Evolutionary conservation across 2,888 invertebrate genomes (phyloP).

Genomic region (Ormyrus pomaceus): DNA sequence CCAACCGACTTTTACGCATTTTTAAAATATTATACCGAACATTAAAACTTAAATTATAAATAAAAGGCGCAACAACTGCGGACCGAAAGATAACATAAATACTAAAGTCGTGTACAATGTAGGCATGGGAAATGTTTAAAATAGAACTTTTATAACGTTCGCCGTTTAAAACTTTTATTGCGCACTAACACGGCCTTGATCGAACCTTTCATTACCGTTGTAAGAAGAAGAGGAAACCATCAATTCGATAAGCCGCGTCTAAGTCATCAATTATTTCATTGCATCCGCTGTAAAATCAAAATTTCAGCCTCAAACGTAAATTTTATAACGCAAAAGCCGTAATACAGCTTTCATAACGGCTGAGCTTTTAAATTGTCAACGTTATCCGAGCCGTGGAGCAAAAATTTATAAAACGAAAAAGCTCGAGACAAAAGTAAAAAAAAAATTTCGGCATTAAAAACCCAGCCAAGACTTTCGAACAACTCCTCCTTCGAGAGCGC

Average conservation of each 20-base stretch:
- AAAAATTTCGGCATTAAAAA: not conserved
- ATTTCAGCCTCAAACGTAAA: not conserved
- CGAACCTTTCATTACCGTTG: not conserved
- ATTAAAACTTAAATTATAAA: not conserved
- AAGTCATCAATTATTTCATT: constrained; percentile 10
- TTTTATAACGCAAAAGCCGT: not conserved
- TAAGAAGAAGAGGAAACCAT: not conserved
- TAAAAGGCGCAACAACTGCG: not conserved
- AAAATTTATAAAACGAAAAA: not conserved
- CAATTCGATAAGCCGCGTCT: not conserved
- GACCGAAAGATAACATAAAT: not conserved
- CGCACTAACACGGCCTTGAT: not conserved
- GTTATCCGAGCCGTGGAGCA: not conserved
- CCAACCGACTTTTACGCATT: too few species aligned
- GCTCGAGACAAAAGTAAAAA: not conserved
- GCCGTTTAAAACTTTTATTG: not conserved
- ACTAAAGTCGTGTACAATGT: too few species aligned
- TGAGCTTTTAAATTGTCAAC: not conserved
- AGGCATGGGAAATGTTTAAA: too few species aligned
- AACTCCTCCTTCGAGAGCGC: too few species aligned
- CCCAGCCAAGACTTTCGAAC: too few species aligned
- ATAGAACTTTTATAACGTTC: not conserved
- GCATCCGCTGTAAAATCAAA: constrained; percentile 4
- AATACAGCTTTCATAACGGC: constrained; percentile 8
- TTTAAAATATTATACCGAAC: not conserved